Evolutionary conservation across 2,113 vertebrate genomes (phyloP), one percentile per base, ranked within the genome.

Genomic region (Coturnix japonica): DNA sequence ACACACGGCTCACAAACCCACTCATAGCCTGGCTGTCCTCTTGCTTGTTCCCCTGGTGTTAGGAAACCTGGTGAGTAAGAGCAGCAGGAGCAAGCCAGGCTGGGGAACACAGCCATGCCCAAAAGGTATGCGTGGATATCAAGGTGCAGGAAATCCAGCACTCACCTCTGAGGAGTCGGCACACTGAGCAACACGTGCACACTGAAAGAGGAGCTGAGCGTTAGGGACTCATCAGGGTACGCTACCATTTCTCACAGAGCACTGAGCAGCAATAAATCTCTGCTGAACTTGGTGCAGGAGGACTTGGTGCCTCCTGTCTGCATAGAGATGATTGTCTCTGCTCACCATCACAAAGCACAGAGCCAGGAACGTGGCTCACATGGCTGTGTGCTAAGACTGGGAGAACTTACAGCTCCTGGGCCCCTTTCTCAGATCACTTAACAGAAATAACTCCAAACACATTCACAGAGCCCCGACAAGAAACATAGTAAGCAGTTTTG

Each of bases 161-260:
- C 98, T 98, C 96, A 98, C 98, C 98, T 98, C 96, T 94, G 80
- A 97, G 81, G 91, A 97, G 96, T 82, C 96, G 94, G 90, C 97
- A 98, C 6, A 95, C 85, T 1, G 97, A 96, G 93, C 98, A 98
- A 95, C 98, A 98, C 37, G 97, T 95, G 79, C 97, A 98, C 82
- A 90, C 98, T 98, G 98, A 56, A 96, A 97, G 94, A 96, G 96
- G 97, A 97, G 95, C 30, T 59, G 90, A 93, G 90, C 3, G 0
- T 96, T 95, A 96, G 90, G 19, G 86, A 86, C 56, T 66, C 47
- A 13, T 35, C 7, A 31, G 73, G 57, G 28, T 11, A 21, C 74
- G 72, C 56, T 41, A 37, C 43, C 30, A 6, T 3, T 33, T 33
- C 86, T 47, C 10, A 56, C 33, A 77, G 51, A 85, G 70, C 65